These are phyloP conservation scores for Gymnocephalus cernua DNA, from an alignment of 2,113 vertebrate species.

Conservation along the genomic window DNA sequence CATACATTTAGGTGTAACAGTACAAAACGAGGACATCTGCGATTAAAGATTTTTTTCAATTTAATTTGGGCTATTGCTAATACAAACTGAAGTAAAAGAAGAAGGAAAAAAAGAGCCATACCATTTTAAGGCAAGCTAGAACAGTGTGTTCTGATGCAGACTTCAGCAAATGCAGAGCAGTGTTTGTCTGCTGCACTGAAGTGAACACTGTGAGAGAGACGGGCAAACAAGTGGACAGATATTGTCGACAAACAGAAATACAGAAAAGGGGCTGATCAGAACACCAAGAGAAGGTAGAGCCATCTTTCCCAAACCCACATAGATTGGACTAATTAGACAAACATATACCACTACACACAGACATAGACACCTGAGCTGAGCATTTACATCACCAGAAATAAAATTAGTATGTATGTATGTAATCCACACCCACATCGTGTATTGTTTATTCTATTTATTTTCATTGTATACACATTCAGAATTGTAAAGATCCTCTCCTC, in stretches of 20 bases:
- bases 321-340: background rate
- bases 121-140: conserved; percentile 33
- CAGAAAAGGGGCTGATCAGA: conserved; percentile 31
- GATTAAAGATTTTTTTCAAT: conserved; percentile 12
- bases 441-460: conserved; percentile 6
- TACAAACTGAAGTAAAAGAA: conserved; percentile 1
- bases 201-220: conserved; percentile 30
- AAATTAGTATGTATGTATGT: background rate
- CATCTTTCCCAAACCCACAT: conserved; percentile 4
- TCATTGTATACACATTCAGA: background rate
- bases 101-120: background rate
- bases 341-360: background rate
- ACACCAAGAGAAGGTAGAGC: conserved; percentile 1
- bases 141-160: conserved; percentile 59
- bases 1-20: conserved; percentile 7
- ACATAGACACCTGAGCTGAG: background rate
- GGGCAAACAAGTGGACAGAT: conserved; percentile 38
- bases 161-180: conserved; percentile 42
- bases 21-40: background rate
- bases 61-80: conserved; percentile 8
- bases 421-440: background rate
- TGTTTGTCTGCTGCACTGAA: conserved; percentile 48
- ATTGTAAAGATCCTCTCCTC: conserved; percentile 3
- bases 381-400: background rate
- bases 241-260: conserved; percentile 18